Percentiles rank a stretch among this genome's conserved stretches.
Conservation (phyloP, 2,797 vertebrate species). For the Hippopotamyrus pictus region DNA sequence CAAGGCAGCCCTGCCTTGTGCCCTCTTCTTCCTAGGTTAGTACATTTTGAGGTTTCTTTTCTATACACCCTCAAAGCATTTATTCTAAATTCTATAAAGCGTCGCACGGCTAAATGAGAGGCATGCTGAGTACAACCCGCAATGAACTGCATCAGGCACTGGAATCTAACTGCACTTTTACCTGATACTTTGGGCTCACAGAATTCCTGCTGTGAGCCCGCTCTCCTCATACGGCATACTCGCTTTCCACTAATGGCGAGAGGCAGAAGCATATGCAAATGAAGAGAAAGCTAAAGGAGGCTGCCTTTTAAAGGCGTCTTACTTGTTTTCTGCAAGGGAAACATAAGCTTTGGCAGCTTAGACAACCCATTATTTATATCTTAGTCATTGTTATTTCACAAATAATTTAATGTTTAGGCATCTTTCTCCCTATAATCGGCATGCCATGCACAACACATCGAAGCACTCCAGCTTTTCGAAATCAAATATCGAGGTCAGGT, state of each 20-base stretch:
- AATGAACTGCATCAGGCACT: neutral
- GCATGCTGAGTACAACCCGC: neutral
- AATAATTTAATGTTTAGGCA: neutral
- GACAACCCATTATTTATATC: neutral
- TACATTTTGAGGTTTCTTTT: neutral
- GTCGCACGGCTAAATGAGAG: neutral
- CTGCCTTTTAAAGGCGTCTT: neutral
- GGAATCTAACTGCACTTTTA: neutral
- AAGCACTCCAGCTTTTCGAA: neutral
- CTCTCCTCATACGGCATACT: neutral
- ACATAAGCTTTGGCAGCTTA: neutral
- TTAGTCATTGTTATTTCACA: conserved; percentile 16
- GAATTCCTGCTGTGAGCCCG: neutral
- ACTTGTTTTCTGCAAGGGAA: neutral
- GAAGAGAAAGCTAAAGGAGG: neutral
- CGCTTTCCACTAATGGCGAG: neutral
- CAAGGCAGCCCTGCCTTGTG: neutral
- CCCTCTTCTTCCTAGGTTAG: neutral
- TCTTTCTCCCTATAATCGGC: neutral
- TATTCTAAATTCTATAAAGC: neutral
- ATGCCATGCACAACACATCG: neutral
- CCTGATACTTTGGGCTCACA: neutral
- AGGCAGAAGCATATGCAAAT: neutral
- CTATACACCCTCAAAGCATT: neutral
- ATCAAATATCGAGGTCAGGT: neutral